Evolutionary conservation across 2,113 vertebrate species (phyloP), one percentile per base, ranked within the genome.

Genomic region (Pelecanoides urinatrix): DNA sequence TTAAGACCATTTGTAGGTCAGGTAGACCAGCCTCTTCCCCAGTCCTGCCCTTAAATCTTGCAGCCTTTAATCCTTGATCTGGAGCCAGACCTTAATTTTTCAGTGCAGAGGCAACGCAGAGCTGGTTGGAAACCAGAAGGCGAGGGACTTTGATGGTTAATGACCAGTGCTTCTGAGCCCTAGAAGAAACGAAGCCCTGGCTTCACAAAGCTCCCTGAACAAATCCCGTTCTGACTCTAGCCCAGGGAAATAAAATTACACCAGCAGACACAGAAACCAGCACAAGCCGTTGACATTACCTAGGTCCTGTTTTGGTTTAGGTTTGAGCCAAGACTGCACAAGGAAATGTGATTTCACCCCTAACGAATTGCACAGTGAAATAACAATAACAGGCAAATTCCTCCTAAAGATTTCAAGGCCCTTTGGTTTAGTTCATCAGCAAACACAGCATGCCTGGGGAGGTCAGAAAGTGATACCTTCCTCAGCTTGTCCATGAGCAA

Each of bases 41-140:
- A 80, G 0, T 67, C 91, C 66, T 83, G 59, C 74, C 67, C 91
- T 96, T 74, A 87, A 95, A 91, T 93, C 77, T 88, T 55, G 32
- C 42, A 73, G 26, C 17, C 36, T 83, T 90, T 94, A 88, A 90
- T 79, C 66, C 87, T 93, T 89, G 74, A 88, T 92, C 74, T 95
- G 62, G 58, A 90, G 77, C 50, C 67, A 83, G 89, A 50, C 59
- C 84, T 91, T 94, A 91, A 90, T 85, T 95, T 91, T 94, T 70
- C 66, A 42, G 73, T 1, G 9, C 52, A 45, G 52, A 74, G 55
- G 53, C 32, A 78, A 44, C 2, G 3, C n/a, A 30, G 86, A 85
- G 53, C 80, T 82, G 84, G 49, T 56, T 82, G 58, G 62, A 91
- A 92, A 66, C 2, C 0, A 7, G 74, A 89, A 89, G 42, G 58